Evolutionary conservation across 2,888 invertebrate species (phyloP), one percentile per base, ranked within the genome.

Genomic region (Cryptus viduatorius): DNA sequence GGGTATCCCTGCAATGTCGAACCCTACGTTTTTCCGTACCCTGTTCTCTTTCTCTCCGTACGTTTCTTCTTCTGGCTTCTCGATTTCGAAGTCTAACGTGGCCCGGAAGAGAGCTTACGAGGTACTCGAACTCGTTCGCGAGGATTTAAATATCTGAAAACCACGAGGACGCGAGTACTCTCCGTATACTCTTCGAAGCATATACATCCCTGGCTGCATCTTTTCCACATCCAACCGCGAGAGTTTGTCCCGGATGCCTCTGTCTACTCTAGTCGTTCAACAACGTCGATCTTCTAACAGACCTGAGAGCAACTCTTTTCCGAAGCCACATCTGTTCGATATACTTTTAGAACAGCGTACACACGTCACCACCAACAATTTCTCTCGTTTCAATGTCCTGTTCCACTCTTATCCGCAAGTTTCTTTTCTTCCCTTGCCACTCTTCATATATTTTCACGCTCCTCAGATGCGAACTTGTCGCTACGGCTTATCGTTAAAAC

Each of bases 91-190:
- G 69, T 77, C 71, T 42, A 59, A n/a, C 79, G 68, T 19, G 37
- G 48, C 44, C 73, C 42, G 16, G 24, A 48, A 16, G 50, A 71
- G 79, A 84, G 75, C 84, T 80, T 78, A 72, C 65, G 68, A 69
- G 14, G 80, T 65, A 76, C 46, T 81, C 83, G 78, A 84, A 85
- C 84, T 86, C 86, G 84, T 87, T 89, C 87, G 85, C 87, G 77
- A 86, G 87, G 90, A 90, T 90, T 90, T 90, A 91, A 90, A 90
- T 91, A 90, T 90, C 89, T 86, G 88, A 76, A 78, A 84, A 78
- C 61, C 72, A 78, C 48, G 44, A 29, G 53, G 75, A 80, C 84
- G 53, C 44, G 44, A 29, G 19, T 44, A 8, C 24, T 69, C 48
- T n/a, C 31, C 61, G 46, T 64, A 14, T 37, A 50, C 69, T 69